phyloP scores from a whole-genome alignment of 2,888 invertebrate genomes.

The Andrena haemorrhoa region DNA sequence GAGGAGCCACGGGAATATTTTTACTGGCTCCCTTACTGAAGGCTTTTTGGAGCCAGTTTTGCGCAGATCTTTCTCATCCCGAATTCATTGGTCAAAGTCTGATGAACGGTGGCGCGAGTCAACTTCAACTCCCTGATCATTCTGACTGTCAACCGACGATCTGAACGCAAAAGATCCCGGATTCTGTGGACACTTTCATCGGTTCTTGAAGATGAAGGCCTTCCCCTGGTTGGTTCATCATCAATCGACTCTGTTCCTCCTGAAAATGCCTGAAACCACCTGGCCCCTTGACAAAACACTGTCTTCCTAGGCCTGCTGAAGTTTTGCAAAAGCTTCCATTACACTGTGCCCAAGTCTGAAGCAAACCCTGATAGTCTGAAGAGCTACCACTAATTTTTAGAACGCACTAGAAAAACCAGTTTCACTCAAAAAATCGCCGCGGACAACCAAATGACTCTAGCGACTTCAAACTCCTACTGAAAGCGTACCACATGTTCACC shows the following conservation, averaged over 20 bases:
- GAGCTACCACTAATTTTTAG: constrained; percentile 11
- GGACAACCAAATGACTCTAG: neutral
- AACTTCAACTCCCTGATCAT: constrained; percentile 17
- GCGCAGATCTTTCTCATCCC: too few species aligned
- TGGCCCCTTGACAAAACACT: neutral
- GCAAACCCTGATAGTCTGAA: neutral
- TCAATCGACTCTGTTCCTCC: constrained; percentile 1
- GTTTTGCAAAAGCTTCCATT: constrained; percentile 20
- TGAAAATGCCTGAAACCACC: constrained; percentile 1
- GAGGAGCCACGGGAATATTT: constrained; percentile 17
- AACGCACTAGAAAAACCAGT: neutral
- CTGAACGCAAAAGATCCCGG: constrained; percentile 29
- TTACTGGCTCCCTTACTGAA: constrained; percentile 3
- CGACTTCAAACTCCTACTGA: constrained; percentile 5
- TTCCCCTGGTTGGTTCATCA: constrained; percentile 40
- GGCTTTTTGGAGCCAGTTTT: too few species aligned
- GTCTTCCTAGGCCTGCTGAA: neutral
- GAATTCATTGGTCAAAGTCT: too few species aligned
- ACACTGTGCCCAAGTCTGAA: constrained; percentile 17
- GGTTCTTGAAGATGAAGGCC: neutral
- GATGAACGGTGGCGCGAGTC: neutral
- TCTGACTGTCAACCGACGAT: constrained; percentile 45
- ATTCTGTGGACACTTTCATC: constrained; percentile 36
- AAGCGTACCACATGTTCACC: neutral
- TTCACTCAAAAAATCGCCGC: neutral